Evolutionary conservation across 2,888 invertebrate species (phyloP).

Genomic region (Physocephala rufipes): DNA sequence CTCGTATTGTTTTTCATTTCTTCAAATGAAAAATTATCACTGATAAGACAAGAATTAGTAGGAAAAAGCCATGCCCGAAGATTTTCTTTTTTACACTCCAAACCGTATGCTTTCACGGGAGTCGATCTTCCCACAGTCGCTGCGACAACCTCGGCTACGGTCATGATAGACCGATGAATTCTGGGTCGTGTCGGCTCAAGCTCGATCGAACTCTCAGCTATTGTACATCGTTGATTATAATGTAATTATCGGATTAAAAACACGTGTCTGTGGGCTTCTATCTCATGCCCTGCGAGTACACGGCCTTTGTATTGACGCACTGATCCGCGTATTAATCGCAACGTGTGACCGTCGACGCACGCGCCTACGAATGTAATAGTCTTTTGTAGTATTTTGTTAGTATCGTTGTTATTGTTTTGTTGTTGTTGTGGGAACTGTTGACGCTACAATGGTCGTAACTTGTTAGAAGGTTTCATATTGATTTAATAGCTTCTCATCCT

Average conservation of each 20-base stretch:
- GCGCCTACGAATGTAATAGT: background rate
- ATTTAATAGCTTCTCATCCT: constrained; percentile 33
- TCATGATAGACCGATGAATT: background rate
- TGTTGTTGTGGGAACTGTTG: constrained; percentile 12
- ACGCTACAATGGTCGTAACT: constrained; percentile 16
- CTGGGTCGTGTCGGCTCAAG: too few relatives aligned
- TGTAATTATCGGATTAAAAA: constrained; percentile 50
- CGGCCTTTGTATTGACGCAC: constrained; percentile 35
- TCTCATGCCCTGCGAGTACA: constrained; percentile 11
- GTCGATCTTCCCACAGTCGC: background rate
- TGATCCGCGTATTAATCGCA: constrained; percentile 39
- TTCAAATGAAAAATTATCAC: too few relatives aligned
- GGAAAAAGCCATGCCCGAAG: background rate
- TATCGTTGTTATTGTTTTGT: too few relatives aligned
- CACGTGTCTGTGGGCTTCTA: constrained; percentile 44
- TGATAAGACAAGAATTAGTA: too few relatives aligned
- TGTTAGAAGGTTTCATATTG: constrained; percentile 12
- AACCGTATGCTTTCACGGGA: background rate
- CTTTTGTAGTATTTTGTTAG: too few relatives aligned
- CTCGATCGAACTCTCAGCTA: background rate
- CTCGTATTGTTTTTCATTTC: too few relatives aligned
- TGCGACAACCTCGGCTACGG: background rate
- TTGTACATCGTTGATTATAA: constrained; percentile 8
- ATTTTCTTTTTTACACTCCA: background rate
- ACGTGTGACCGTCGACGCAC: constrained; percentile 35